Evolutionary conservation across 1,140 invertebrate species (phyloP).

Genomic region (Trichomalopsis sarcophagae): DNA sequence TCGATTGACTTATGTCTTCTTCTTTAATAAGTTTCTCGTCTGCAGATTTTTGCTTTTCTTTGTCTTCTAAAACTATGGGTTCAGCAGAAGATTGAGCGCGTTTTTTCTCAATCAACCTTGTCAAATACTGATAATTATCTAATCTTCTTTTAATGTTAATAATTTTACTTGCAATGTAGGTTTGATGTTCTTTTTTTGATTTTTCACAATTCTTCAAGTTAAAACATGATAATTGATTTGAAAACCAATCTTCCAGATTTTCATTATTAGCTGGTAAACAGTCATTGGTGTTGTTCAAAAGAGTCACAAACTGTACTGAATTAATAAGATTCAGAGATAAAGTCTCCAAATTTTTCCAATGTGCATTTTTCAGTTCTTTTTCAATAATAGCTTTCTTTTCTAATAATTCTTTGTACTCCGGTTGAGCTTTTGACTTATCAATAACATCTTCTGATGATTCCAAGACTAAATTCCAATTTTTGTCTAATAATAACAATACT

Average conservation of each 20-base stretch:
- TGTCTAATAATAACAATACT: slow-evolving; percentile 30
- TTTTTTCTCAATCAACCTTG: slow-evolving; percentile 7
- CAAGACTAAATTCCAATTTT: slow-evolving; percentile 12
- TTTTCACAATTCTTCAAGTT: background rate
- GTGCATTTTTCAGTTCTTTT: slow-evolving; percentile 24
- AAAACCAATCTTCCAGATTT: background rate
- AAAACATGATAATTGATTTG: background rate
- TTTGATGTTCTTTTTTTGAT: background rate
- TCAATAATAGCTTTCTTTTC: slow-evolving; percentile 34
- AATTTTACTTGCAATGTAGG: slow-evolving; percentile 17
- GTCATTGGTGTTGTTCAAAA: slow-evolving; percentile 4
- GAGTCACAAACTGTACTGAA: slow-evolving; percentile 18
- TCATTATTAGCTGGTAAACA: background rate
- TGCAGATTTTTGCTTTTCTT: background rate
- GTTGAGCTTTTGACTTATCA: background rate
- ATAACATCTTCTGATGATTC: slow-evolving; percentile 23
- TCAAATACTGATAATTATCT: slow-evolving; percentile 22
- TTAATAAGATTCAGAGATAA: slow-evolving; percentile 19
- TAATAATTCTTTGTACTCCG: slow-evolving; percentile 23
- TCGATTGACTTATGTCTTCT: background rate
- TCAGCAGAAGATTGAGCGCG: background rate
- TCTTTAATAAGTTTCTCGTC: background rate
- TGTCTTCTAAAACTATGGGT: background rate
- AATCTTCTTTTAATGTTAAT: slow-evolving; percentile 38
- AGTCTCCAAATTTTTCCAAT: slow-evolving; percentile 11